A percentile compares a stretch with the other conserved stretches of the same genome.
phyloP scores from a whole-genome alignment of 23 tunicate species.

The Ascidia mentula region DNA sequence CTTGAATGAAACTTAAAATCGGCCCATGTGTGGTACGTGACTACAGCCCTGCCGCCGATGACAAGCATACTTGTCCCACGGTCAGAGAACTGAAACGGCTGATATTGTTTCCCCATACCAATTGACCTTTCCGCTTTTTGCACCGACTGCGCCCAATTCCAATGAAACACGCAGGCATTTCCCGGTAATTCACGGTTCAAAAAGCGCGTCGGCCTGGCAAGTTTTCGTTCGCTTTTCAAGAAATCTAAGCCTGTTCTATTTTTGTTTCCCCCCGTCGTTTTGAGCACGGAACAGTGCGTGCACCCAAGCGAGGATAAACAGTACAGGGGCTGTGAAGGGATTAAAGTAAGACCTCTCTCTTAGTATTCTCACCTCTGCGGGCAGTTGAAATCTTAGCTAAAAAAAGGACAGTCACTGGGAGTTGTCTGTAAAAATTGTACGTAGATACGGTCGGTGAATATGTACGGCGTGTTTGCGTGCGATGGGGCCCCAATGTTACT shows the following conservation, averaged over 20 bases:
- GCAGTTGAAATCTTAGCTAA: no score
- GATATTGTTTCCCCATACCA: neutral
- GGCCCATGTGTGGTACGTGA: neutral
- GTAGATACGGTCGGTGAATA: no score
- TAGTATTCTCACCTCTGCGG: no score
- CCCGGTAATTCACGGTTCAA: neutral
- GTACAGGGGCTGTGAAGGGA: neutral
- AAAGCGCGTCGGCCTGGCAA: neutral
- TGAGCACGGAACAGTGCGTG: neutral
- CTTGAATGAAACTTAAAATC: no score
- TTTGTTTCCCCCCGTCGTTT: slow-evolving; percentile 4
- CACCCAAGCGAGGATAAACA: slow-evolving; percentile 1
- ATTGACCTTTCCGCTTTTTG: slow-evolving; percentile 8
- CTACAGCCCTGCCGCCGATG: neutral
- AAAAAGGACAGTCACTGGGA: no score
- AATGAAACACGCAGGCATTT: neutral
- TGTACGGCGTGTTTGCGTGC: no score
- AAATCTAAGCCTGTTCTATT: neutral
- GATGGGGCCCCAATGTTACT: no score
- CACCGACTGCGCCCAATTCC: neutral
- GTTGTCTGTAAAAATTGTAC: no score
- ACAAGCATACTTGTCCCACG: neutral
- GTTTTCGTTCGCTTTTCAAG: neutral
- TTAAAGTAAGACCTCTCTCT: neutral
- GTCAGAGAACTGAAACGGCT: neutral